Percentiles rank a stretch among this genome's conserved stretches.
Evolutionary conservation across 2,888 invertebrate genomes (phyloP).

Genomic region (Zonitis immaculata): DNA sequence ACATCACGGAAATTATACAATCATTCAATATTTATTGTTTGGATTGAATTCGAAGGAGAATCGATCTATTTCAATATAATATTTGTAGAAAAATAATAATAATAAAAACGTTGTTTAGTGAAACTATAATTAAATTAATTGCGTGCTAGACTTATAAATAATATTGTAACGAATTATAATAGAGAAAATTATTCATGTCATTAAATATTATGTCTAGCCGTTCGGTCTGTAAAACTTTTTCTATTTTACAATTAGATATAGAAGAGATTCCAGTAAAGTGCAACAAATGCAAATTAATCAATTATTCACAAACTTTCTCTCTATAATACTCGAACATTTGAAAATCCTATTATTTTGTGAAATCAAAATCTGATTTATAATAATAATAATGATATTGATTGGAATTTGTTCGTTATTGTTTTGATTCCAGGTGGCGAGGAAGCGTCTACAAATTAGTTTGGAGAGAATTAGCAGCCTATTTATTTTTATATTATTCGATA

Average conservation of each 20-base stretch:
- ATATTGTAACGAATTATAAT: no score
- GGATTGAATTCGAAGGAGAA: neutral
- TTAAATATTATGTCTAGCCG: neutral
- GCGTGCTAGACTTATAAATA: neutral
- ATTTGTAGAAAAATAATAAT: no score
- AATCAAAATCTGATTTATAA: no score
- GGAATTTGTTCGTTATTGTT: slow-evolving; percentile 16
- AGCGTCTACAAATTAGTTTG: slow-evolving; percentile 94
- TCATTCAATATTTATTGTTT: neutral
- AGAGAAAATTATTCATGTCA: neutral
- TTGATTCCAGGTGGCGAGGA: slow-evolving; percentile 81
- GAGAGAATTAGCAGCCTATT: slow-evolving; percentile 86
- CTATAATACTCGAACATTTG: neutral
- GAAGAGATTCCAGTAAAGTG: neutral
- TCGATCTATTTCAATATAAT: no score
- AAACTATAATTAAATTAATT: neutral
- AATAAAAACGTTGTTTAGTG: neutral
- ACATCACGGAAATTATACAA: neutral
- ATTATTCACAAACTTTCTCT: slow-evolving; percentile 11
- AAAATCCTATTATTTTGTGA: neutral
- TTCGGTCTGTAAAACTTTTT: neutral
- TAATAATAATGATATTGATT: no score
- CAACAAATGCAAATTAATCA: neutral
- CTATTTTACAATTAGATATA: no score
- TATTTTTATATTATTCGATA: slow-evolving; percentile 79